Conservation (phyloP, 2,888 invertebrate species). For the Monoplex corrugatus region DNA sequence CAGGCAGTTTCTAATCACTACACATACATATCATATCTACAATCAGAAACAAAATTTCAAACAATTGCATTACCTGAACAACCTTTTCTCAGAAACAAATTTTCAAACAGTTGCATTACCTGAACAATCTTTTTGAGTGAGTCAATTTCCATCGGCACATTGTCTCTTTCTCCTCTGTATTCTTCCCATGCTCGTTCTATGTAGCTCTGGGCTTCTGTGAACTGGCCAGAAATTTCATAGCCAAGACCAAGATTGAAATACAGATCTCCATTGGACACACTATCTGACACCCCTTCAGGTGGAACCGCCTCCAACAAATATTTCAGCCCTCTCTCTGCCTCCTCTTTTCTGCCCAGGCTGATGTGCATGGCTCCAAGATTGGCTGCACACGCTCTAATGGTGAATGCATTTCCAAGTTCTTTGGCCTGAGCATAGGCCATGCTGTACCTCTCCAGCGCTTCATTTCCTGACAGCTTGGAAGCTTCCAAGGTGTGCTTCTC, state of each 20-base stretch:
- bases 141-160: slow-evolving; percentile 63
- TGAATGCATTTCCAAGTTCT: slow-evolving; percentile 63
- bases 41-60: no score
- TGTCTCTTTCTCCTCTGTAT: slow-evolving; percentile 61
- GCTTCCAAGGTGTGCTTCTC: slow-evolving; percentile 43
- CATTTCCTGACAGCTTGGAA: not conserved
- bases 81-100: no score
- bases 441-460: slow-evolving; percentile 22
- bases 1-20: no score
- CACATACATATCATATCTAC: no score
- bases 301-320: slow-evolving; percentile 65
- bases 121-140: slow-evolving; percentile 59
- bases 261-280: slow-evolving; percentile 73
- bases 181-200: slow-evolving; percentile 69
- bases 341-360: slow-evolving; percentile 58
- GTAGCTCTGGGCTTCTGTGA: slow-evolving; percentile 64
- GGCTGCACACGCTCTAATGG: slow-evolving; percentile 73
- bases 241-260: slow-evolving; percentile 76
- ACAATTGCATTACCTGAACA: no score
- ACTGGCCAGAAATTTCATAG: slow-evolving; percentile 65
- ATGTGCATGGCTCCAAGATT: slow-evolving; percentile 77
- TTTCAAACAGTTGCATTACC: no score
- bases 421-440: slow-evolving; percentile 63
- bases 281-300: slow-evolving; percentile 62
- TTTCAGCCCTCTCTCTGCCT: slow-evolving; percentile 64